Base-by-base conservation (phyloP, 1,140 invertebrate species). In the Ericerus pela region DNA sequence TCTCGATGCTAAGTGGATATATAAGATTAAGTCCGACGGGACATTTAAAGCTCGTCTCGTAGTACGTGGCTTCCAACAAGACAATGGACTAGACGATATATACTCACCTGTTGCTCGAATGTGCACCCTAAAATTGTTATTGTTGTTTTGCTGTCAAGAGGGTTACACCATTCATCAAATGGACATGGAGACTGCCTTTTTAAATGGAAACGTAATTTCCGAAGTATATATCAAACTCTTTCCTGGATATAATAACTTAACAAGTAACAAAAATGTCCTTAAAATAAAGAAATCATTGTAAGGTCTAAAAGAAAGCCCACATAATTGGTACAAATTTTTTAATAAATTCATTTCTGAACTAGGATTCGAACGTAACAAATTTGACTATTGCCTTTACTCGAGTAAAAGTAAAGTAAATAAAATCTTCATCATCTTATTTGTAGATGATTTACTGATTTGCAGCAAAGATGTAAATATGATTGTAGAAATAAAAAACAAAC, bases 191-290 rank as follows among this genome's bases (percentile, higher is more conserved):
- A 64, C 63, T 12, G 64, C 64, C 0, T 64, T 60, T 57, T 57
- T 69, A 6, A 62, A 68, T 55, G 62, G 61, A 4, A 47, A 60
- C 10, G 37, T 68, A 14, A 57, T 63, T 8, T 58, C 60, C 36
- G 58, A 60, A 33, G 47, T 67, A 2, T 67, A 59, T 52, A 65
- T 68, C 61, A 36, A 64, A 28, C 60, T 59, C 30, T 64, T 65
- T 16, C 55, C 62, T 53, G 51, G 53, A 12, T 59, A 59, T 27
- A 24, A 51, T 2, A 43, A 30, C 6, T 4, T 4, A 3, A 22
- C 18, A 18, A 28, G 36, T n/a, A n/a, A n/a, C n/a, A n/a, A n/a
- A 2, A 41, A 26, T 12, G 38, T 47, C 22, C 61, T 58, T 20
- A 57, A 57, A 47, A 38, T 65, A 4, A 59, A 56, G 1, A 59